A percentile compares a stretch with the other conserved stretches of the same genome.
Conservation (phyloP, 2,888 invertebrate genomes). For the Halictus quadricinctus region DNA sequence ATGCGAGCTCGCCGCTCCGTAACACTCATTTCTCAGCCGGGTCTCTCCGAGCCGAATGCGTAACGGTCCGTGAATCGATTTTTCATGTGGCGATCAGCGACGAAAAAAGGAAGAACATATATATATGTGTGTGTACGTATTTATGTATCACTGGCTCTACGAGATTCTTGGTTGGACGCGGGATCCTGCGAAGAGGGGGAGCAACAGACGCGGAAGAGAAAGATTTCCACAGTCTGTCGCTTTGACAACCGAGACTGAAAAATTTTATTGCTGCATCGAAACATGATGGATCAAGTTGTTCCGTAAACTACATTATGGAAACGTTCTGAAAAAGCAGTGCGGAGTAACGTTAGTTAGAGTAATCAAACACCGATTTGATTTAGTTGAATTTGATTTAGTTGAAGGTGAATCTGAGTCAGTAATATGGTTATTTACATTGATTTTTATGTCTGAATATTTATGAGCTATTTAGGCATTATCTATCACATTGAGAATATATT, state of each 20-base stretch:
- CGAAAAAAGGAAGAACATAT: slow-evolving; percentile 19
- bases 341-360: not conserved
- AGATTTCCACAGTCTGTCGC: not conserved
- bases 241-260: not conserved
- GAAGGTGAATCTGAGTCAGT: not conserved
- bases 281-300: not conserved
- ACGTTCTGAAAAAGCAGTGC: not conserved
- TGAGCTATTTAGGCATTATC: not conserved
- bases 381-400: not conserved
- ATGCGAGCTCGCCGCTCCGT: slow-evolving; percentile 61
- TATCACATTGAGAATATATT: too few relatives aligned
- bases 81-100: slow-evolving; percentile 57
- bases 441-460: not conserved
- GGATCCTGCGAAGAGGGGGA: not conserved
- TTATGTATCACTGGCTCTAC: not conserved
- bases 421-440: not conserved
- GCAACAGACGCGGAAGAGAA: not conserved
- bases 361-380: not conserved
- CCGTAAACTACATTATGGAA: not conserved
- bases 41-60: slow-evolving; percentile 59
- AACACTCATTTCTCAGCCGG: slow-evolving; percentile 54
- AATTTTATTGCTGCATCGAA: not conserved
- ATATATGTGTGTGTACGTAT: not conserved
- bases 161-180: not conserved
- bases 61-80: slow-evolving; percentile 68